Base-by-base conservation (phyloP, 2,888 invertebrate species). In the Drosophila longiperda region DNA sequence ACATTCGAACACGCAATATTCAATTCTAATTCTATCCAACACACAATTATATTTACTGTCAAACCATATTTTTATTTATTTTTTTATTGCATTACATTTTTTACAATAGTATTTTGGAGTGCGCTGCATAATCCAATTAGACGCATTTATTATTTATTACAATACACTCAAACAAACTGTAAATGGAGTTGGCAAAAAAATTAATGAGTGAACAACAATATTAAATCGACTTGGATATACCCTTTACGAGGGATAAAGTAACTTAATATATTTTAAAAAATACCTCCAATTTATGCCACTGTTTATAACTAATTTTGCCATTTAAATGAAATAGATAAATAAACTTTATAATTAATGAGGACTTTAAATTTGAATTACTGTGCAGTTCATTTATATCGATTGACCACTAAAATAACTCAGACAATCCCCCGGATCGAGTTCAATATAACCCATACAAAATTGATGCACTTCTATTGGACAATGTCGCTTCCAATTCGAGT, bases 51-150 rank as follows among this genome's bases (percentile, higher is more conserved):
- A 36, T 32, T 32, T 32, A 69, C 15, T 29, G 29, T 49, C 34
- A 55, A 67, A 57, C 57, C 23, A 11, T 32, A 23, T 71, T 70
- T 36, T 29, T 7, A 15, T 9, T 12, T 12, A 1, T 53, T 52
- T 53, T 73, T 36, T 29, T 2, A 42, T 45, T 58, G 36, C 23
- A 40, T 40, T 36, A 15, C 0, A 15, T 6, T 45, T 75, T 26
- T 64, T 29, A 5, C 15, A 29, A 67, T 12, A 49, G 32, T 48
- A 36, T 42, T 33, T 74, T 29, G 34, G 58, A 58, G 58, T 66
- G 53, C 36, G 17, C n/a, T 48, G 53, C 52, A 58, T 69, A 76
- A 80, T 80, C 63, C 63, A 66, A 82, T 73, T 82, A 59, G 58
- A 11, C 29, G 34, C 62, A 54, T 82, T 42, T 52, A 82, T 78